A percentile compares a stretch with the other conserved stretches of the same genome.
These are phyloP conservation scores for Aphelenchoides bicaudatus DNA, from an alignment of 2,888 invertebrate species.

Conservation along the genomic window DNA sequence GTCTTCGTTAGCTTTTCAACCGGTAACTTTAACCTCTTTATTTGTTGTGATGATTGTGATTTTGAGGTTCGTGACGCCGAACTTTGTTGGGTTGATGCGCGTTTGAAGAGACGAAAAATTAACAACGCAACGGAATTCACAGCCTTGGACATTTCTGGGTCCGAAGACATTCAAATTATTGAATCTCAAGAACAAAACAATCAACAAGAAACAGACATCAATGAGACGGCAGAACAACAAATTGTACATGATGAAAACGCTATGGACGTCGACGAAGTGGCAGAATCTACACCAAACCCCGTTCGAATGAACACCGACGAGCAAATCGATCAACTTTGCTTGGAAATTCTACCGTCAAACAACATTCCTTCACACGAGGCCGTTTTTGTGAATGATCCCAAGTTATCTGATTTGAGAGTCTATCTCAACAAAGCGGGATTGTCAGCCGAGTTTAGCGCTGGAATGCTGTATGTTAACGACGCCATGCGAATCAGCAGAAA, in stretches of 20 bases:
- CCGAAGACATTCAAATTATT: constrained; percentile 1
- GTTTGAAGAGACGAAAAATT: constrained; percentile 36
- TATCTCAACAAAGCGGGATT: constrained; percentile 60
- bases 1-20: constrained; percentile 69
- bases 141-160: constrained; percentile 6
- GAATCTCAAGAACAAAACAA: constrained; percentile 5
- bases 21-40: constrained; percentile 22
- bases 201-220: background rate
- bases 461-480: constrained; percentile 88
- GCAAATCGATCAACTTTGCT: constrained; percentile 34
- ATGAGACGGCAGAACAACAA: background rate
- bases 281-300: constrained; percentile 19
- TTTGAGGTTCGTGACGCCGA: constrained; percentile 79
- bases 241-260: background rate
- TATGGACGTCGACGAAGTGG: constrained; percentile 12
- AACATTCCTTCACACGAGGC: constrained; percentile 67
- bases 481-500: constrained; percentile 83
- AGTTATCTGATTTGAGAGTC: constrained; percentile 84
- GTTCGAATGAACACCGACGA: constrained; percentile 9
- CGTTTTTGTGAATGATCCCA: constrained; percentile 85
- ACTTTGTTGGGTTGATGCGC: constrained; percentile 79
- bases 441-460: constrained; percentile 75
- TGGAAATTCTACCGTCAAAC: constrained; percentile 46
- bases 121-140: constrained; percentile 12
- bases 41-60: background rate